Conservation (phyloP, 2,888 invertebrate species). For the Alviniconcha strummeri region DNA sequence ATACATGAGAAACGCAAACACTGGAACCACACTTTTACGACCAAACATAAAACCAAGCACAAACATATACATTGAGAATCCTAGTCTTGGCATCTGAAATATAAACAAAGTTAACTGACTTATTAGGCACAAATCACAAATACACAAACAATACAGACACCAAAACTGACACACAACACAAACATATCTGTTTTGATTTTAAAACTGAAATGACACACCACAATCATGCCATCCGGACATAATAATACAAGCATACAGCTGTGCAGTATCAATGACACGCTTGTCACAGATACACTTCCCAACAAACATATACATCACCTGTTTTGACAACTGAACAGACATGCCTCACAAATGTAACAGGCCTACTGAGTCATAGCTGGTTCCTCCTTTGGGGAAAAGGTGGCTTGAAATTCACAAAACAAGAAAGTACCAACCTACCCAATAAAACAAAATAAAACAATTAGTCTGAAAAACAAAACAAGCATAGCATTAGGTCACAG, state of each 20-base stretch:
- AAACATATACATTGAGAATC: background rate
- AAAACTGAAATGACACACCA: background rate
- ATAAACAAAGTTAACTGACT: background rate
- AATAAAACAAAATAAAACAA: no score
- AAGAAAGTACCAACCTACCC: no score
- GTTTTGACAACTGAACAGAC: no score
- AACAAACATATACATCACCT: background rate
- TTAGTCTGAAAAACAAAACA: no score
- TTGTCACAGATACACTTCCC: background rate
- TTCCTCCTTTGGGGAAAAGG: no score
- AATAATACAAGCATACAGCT: background rate
- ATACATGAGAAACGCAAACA: background rate
- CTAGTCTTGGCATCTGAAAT: background rate
- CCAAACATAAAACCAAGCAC: background rate
- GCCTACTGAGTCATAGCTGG: no score
- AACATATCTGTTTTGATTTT: background rate
- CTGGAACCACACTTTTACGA: no score
- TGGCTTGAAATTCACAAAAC: no score
- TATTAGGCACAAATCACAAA: background rate
- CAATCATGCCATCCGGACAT: background rate
- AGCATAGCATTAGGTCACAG: no score
- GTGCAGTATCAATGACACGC: no score
- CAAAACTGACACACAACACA: background rate
- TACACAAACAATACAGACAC: background rate
- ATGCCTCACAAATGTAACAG: no score